Evolutionary conservation across 2,888 invertebrate species (phyloP).

Genomic region (Eupithecia exiguata): DNA sequence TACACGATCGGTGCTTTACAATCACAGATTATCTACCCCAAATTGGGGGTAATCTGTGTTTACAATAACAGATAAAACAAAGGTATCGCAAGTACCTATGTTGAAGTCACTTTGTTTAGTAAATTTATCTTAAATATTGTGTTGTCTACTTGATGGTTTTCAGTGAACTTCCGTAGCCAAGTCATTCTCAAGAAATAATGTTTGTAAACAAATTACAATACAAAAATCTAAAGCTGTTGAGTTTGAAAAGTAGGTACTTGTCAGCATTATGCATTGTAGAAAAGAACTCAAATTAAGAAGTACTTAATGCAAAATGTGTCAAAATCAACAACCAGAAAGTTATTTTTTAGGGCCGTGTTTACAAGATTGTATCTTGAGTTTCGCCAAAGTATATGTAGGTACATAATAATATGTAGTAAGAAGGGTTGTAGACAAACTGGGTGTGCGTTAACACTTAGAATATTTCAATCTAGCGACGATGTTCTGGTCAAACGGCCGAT

Average conservation of each 20-base stretch:
- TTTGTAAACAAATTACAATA: neutral
- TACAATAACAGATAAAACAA: neutral
- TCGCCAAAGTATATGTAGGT: conserved; percentile 29
- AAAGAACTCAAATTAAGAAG: neutral
- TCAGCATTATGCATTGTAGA: neutral
- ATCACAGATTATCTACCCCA: too few relatives aligned
- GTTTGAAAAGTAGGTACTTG: neutral
- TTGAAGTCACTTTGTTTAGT: neutral
- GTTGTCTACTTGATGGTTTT: too few relatives aligned
- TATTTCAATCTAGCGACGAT: conserved; percentile 66
- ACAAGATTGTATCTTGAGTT: neutral
- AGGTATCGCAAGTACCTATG: neutral
- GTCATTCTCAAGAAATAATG: too few relatives aligned
- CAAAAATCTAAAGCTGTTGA: neutral
- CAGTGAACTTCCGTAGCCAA: too few relatives aligned
- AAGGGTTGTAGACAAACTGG: conserved; percentile 58
- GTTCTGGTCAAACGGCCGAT: conserved; percentile 71
- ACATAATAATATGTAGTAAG: conserved; percentile 36
- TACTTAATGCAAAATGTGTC: neutral
- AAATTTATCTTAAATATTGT: neutral
- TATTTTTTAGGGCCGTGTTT: neutral
- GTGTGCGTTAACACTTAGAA: conserved; percentile 54
- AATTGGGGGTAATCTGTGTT: too few relatives aligned
- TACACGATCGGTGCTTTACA: neutral
- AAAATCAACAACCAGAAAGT: neutral